phyloP scores from a whole-genome alignment of 2,888 invertebrate species.

The Anorthoa munda region DNA sequence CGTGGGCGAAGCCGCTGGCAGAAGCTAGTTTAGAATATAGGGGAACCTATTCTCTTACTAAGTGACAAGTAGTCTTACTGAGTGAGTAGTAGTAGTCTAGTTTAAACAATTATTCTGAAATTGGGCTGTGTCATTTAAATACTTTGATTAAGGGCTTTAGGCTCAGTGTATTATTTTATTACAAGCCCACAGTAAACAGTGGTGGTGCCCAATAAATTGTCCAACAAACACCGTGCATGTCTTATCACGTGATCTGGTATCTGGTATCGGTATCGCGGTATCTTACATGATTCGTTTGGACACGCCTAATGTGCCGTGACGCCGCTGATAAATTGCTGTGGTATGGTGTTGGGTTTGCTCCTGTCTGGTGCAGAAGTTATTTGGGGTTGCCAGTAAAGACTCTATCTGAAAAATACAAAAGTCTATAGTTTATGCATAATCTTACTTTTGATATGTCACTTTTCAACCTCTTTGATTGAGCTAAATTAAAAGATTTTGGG shows the following conservation, averaged over 20 bases:
- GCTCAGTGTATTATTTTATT: slow-evolving; percentile 18
- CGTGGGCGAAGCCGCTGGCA: too few relatives aligned
- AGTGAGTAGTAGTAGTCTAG: neutral
- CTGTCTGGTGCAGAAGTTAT: slow-evolving; percentile 26
- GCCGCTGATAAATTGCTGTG: slow-evolving; percentile 75
- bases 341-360: slow-evolving; percentile 58
- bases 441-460: too few relatives aligned
- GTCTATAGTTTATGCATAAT: too few relatives aligned
- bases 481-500: too few relatives aligned
- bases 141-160: slow-evolving; percentile 13
- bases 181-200: slow-evolving; percentile 35
- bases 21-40: too few relatives aligned
- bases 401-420: too few relatives aligned
- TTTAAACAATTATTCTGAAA: neutral
- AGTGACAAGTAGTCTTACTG: neutral
- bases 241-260: slow-evolving; percentile 70
- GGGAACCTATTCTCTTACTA: neutral
- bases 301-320: slow-evolving; percentile 78
- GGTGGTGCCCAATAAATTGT: slow-evolving; percentile 60
- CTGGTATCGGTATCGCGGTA: slow-evolving; percentile 68
- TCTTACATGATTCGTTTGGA: slow-evolving; percentile 75
- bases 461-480: too few relatives aligned
- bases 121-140: neutral
- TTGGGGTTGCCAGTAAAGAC: slow-evolving; percentile 10
- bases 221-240: slow-evolving; percentile 61